A percentile compares a stretch with the other conserved stretches of the same genome.
Conservation (phyloP, 1,140 invertebrate genomes). For the Sitobion miscanthi region DNA sequence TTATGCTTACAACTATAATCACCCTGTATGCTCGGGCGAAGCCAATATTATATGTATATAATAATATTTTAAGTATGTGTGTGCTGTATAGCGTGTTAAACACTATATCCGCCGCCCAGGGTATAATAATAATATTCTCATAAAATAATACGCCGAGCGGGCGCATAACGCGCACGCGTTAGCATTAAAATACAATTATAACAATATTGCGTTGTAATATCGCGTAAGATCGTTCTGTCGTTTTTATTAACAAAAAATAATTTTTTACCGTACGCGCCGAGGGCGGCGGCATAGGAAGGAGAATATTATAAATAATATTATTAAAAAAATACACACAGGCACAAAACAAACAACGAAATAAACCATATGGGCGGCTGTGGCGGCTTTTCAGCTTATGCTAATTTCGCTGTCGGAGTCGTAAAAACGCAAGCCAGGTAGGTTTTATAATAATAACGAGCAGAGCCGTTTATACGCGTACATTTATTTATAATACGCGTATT, state of each 20-base stretch:
- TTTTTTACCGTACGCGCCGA: neutral
- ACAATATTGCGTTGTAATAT: neutral
- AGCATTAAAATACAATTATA: neutral
- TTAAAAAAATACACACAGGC: neutral
- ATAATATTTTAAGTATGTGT: neutral
- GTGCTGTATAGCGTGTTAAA: neutral
- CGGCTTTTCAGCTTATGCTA: conserved; percentile 35
- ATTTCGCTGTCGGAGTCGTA: neutral
- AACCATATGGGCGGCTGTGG: conserved; percentile 17
- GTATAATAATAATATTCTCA: neutral
- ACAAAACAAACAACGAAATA: conserved; percentile 34
- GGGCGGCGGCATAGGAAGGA: neutral
- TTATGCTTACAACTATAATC: no score
- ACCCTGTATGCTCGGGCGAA: neutral
- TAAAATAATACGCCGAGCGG: neutral
- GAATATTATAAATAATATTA: conserved; percentile 20
- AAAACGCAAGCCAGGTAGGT: conserved; percentile 15
- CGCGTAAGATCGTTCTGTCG: neutral
- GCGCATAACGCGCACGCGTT: neutral
- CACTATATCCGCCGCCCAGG: neutral
- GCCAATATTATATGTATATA: neutral
- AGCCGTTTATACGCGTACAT: neutral
- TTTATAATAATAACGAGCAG: conserved; percentile 15
- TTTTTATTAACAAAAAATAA: neutral
- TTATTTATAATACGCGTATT: neutral